Evolutionary conservation across 2,113 vertebrate species (phyloP).

Genomic region (Ptyas mucosa): DNA sequence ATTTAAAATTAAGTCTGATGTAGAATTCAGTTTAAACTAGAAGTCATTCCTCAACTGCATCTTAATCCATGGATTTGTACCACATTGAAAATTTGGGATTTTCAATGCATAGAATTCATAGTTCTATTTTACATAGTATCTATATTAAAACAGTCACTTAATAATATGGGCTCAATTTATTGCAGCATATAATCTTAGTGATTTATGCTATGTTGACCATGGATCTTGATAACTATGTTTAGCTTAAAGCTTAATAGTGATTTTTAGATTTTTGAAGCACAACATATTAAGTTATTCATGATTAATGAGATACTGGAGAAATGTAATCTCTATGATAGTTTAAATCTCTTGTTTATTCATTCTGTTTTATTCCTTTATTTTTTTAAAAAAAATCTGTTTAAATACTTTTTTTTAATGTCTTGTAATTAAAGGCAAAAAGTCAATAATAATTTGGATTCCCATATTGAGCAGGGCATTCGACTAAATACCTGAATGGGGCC

Average conservation of each 20-base stretch:
- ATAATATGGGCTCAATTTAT: neutral
- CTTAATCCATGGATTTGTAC: neutral
- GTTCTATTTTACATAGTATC: neutral
- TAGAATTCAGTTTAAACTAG: neutral
- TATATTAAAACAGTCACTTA: neutral
- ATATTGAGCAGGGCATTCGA: neutral
- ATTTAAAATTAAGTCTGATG: neutral
- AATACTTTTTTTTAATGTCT: neutral
- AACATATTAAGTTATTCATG: neutral
- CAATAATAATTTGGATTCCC: neutral
- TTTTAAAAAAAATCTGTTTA: neutral
- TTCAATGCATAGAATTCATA: neutral
- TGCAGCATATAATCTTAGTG: neutral
- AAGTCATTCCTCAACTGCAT: neutral
- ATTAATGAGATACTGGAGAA: neutral
- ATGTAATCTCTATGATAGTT: neutral
- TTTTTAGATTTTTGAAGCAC: neutral
- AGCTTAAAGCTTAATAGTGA: neutral
- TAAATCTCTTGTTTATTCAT: neutral
- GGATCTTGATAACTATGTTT: neutral
- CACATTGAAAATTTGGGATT: neutral
- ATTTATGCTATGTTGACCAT: neutral
- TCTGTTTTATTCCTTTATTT: neutral
- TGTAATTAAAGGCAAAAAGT: neutral
- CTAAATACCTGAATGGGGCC: neutral